phyloP scores from a whole-genome alignment of 2,113 vertebrate species.

The Polypterus senegalus region DNA sequence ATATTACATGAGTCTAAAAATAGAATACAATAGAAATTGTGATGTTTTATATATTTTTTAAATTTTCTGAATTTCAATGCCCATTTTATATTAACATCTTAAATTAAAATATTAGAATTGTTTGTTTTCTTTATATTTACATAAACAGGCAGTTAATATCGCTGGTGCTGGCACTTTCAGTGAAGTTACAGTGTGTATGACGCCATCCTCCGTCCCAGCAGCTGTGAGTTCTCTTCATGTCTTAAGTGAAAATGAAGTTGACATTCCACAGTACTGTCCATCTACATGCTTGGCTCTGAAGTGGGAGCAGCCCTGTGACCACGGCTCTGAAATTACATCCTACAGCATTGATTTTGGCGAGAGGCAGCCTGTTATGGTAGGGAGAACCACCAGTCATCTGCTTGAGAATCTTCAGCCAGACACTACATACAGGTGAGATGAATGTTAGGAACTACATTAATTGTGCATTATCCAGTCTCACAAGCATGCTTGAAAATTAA shows the following conservation, averaged over 20 bases:
- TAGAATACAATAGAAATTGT: neutral
- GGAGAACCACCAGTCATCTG: conserved; percentile 65
- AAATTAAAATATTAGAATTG: too few species aligned
- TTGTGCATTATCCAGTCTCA: too few species aligned
- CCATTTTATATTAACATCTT: too few species aligned
- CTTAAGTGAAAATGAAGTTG: conserved; percentile 64
- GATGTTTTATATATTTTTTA: neutral
- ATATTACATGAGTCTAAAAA: too few species aligned
- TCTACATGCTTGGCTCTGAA: conserved; percentile 82
- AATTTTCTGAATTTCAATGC: too few species aligned
- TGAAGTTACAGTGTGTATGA: conserved; percentile 71
- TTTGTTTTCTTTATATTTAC: neutral
- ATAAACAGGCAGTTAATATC: conserved; percentile 64
- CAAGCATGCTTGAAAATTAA: too few species aligned
- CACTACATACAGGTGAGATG: conserved; percentile 81
- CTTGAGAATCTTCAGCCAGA: conserved; percentile 84
- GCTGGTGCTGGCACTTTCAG: conserved; percentile 83
- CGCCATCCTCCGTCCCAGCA: conserved; percentile 82
- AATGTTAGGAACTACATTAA: too few species aligned
- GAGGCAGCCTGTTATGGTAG: conserved; percentile 68
- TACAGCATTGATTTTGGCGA: conserved; percentile 92
- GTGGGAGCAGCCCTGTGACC: conserved; percentile 81
- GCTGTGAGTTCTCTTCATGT: conserved; percentile 68
- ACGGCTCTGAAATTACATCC: conserved; percentile 82
- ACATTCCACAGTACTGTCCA: conserved; percentile 58